phyloP scores from a whole-genome alignment of 2,888 invertebrate species.

The Eumerus sabulonum region DNA sequence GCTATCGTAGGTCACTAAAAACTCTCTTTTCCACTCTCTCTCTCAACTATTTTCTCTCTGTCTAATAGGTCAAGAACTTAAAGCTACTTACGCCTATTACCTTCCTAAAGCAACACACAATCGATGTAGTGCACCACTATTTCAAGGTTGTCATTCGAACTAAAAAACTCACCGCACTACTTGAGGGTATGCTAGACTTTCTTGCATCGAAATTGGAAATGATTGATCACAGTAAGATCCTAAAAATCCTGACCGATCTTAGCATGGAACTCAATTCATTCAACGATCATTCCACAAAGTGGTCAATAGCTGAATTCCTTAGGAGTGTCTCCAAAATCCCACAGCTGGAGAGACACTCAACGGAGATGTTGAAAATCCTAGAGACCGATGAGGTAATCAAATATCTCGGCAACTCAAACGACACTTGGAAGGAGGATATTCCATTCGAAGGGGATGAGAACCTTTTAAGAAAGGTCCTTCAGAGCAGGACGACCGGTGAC shows the following conservation, averaged over 20 bases:
- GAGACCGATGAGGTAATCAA: slow-evolving; percentile 3
- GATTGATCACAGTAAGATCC: slow-evolving; percentile 15
- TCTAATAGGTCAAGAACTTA: slow-evolving; percentile 29
- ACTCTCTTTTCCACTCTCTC: background rate
- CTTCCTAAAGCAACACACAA: slow-evolving; percentile 11
- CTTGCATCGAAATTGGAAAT: slow-evolving; percentile 3
- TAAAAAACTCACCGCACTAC: slow-evolving; percentile 9
- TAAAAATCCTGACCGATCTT: slow-evolving; percentile 19
- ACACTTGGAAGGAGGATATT: no score
- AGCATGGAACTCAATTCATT: slow-evolving; percentile 10
- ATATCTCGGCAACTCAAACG: background rate
- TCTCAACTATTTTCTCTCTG: background rate
- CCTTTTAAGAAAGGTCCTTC: slow-evolving; percentile 6
- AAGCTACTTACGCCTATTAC: slow-evolving; percentile 21
- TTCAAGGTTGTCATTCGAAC: slow-evolving; percentile 6
- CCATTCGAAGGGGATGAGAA: background rate
- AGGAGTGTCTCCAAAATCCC: slow-evolving; percentile 1
- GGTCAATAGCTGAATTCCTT: slow-evolving; percentile 16
- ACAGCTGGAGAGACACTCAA: slow-evolving; percentile 19
- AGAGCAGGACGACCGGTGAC: background rate
- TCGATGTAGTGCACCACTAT: slow-evolving; percentile 17
- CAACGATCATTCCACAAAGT: slow-evolving; percentile 11
- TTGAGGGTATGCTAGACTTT: slow-evolving; percentile 41
- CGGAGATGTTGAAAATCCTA: slow-evolving; percentile 9
- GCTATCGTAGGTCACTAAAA: background rate